Conservation (phyloP, 2,797 vertebrate genomes). For the Pseudomugil gertrudae region DNA sequence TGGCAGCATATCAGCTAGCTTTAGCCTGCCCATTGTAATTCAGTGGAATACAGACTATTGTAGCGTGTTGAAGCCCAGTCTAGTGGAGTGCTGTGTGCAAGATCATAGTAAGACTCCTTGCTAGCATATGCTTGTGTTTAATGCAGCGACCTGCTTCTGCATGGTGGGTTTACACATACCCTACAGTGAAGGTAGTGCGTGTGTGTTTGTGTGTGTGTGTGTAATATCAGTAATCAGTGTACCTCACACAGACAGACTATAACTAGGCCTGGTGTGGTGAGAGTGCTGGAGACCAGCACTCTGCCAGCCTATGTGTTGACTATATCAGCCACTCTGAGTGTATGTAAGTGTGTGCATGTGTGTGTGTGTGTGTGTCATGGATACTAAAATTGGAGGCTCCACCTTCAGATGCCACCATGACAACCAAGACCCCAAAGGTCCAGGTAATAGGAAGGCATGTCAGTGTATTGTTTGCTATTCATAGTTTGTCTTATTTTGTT, state of each 20-base stretch:
- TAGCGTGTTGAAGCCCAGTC: conserved; percentile 83
- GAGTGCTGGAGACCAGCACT: conserved; percentile 65
- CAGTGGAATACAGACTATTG: conserved; percentile 74
- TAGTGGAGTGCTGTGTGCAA: conserved; percentile 82
- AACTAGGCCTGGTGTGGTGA: conserved; percentile 78
- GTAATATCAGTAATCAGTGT: conserved; percentile 84
- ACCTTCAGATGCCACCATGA: conserved; percentile 43
- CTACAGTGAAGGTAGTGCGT: conserved; percentile 80
- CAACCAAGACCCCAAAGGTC: conserved; percentile 41
- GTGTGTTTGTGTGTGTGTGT: conserved; percentile 64
- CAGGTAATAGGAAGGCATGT: conserved; percentile 53
- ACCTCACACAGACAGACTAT: conserved; percentile 83
- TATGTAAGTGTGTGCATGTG: background rate
- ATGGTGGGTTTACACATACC: conserved; percentile 82
- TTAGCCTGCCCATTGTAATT: conserved; percentile 70
- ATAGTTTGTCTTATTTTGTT: conserved; percentile 32
- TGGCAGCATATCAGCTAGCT: conserved; percentile 54
- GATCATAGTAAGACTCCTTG: conserved; percentile 83
- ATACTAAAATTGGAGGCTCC: conserved; percentile 48
- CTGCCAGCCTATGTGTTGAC: conserved; percentile 42
- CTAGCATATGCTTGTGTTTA: conserved; percentile 84
- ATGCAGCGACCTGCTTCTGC: conserved; percentile 85
- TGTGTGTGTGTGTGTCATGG: conserved; percentile 34
- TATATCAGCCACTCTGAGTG: conserved; percentile 29
- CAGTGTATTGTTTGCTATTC: conserved; percentile 31